These are phyloP conservation scores for Microchirus variegatus DNA, from an alignment of 2,797 vertebrate species.

Conservation along the genomic window DNA sequence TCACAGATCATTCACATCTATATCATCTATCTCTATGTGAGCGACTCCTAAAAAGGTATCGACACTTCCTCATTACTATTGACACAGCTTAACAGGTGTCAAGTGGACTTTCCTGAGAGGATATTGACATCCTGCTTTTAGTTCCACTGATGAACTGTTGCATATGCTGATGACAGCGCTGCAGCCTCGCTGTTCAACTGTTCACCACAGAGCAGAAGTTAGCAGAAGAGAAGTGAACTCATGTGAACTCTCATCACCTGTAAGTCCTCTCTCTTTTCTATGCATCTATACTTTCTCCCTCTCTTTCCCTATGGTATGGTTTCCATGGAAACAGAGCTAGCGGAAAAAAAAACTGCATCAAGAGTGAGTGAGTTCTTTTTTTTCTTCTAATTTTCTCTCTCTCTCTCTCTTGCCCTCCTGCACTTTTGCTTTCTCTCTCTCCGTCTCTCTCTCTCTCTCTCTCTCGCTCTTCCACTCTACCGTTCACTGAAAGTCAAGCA, in stretches of 20 bases:
- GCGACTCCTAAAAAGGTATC: constrained; percentile 75
- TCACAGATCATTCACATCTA: constrained; percentile 46
- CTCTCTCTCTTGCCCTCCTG: constrained; percentile 37
- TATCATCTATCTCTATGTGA: constrained; percentile 54
- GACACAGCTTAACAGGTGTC: constrained; percentile 83
- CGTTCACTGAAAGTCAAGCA: constrained; percentile 77
- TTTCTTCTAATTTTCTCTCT: constrained; percentile 57
- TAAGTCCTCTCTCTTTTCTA: constrained; percentile 28
- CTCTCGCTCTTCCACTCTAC: constrained; percentile 43
- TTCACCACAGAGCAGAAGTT: constrained; percentile 16
- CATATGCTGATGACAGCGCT: constrained; percentile 51
- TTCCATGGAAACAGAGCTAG: constrained; percentile 75
- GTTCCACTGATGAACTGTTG: constrained; percentile 71
- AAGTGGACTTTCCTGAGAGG: constrained; percentile 76
- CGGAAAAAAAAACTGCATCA: constrained; percentile 52
- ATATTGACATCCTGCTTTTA: constrained; percentile 81
- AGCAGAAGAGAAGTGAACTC: constrained; percentile 45
- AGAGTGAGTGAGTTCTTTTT: constrained; percentile 65
- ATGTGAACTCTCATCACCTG: constrained; percentile 49
- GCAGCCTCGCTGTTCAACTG: neutral
- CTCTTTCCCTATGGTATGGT: constrained; percentile 71
- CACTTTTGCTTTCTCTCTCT: constrained; percentile 22
- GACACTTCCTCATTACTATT: constrained; percentile 83
- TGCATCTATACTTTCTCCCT: constrained; percentile 50
- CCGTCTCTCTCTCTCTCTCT: constrained; percentile 36